Base-by-base conservation (phyloP, 2,888 invertebrate genomes). In the Caenorhabditis sp. region DNA sequence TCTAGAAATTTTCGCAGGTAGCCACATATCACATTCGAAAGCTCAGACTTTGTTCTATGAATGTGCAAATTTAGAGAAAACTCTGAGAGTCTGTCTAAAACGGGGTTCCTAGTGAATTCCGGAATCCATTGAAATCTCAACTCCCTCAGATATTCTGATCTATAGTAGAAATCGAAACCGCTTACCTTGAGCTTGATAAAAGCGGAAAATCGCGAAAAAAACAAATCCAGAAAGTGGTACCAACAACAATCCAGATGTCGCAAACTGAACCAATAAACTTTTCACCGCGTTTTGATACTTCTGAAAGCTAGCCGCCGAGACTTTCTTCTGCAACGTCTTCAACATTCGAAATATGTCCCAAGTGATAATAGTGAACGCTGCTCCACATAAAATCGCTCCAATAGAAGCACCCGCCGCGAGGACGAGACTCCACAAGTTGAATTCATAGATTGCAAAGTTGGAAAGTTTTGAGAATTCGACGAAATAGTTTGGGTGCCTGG, bases 171-270 rank as follows among this genome's bases (percentile, higher is more conserved):
- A n/a, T n/a, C n/a, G n/a, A 56, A 56, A 56, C 4, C 14, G 2
- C 58, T 16, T 8, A 31, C 47, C 47, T 58, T 58, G 58, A n/a
- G 58, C 58, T 8, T 31, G 6, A 31, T 58, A 31, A 8, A 58
- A 58, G 31, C 31, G 31, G 14, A 58, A n/a, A 16, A 58, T 16
- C n/a, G 58, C 31, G 31, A 58, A 58, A 6, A 58, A 58, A 31
- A 58, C 58, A 58, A 58, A 58, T 8, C 58, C 58, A n/a, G 58
- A 58, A n/a, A 58, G 10, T 31, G 58, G 58, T 6, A 58, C 58
- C 31, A 58, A 31, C n/a, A 58, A 58, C 58, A 58, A 58, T 31
- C 58, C 22, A n/a, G 63, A 44, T 5, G 44, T 38, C 14, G 44
- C 63, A 63, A 63, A 63, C 22, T 63, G 63, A 24, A 31, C 24